Percentiles rank a stretch among this genome's conserved stretches.
Evolutionary conservation across 2,888 invertebrate species (phyloP).

Genomic region (Globia sparganii): DNA sequence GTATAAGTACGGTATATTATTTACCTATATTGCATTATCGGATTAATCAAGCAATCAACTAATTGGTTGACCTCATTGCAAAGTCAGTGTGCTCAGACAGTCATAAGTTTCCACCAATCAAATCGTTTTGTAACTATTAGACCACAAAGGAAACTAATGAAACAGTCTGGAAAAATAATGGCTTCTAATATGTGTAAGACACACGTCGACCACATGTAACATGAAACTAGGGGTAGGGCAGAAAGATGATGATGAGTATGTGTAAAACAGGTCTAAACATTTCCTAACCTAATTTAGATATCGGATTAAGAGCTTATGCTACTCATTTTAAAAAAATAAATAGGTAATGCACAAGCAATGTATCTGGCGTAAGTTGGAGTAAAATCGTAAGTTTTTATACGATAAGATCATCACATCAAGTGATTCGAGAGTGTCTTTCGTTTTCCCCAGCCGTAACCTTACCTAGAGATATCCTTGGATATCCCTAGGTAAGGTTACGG

Average conservation of each 20-base stretch:
- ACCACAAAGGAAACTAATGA: slow-evolving; percentile 23
- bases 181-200: neutral
- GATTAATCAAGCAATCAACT: slow-evolving; percentile 59
- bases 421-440: neutral
- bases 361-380: neutral
- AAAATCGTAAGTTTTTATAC: neutral
- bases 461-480: too few species aligned
- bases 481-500: too few species aligned
- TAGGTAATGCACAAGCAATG: neutral
- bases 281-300: neutral
- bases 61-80: slow-evolving; percentile 57
- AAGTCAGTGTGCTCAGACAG: slow-evolving; percentile 19
- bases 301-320: neutral
- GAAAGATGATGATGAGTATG: neutral
- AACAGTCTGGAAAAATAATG: neutral
- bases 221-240: neutral
- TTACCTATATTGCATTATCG: slow-evolving; percentile 42
- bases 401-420: neutral
- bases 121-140: slow-evolving; percentile 44
- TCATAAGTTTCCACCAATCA: slow-evolving; percentile 36
- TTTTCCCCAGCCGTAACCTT: neutral
- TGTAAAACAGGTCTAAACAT: neutral
- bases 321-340: too few species aligned
- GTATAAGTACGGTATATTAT: slow-evolving; percentile 9
- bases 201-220: neutral